Percentiles rank a stretch among this genome's conserved stretches.
Conservation (phyloP, 1,140 invertebrate genomes). For the Polyergus mexicanus region DNA sequence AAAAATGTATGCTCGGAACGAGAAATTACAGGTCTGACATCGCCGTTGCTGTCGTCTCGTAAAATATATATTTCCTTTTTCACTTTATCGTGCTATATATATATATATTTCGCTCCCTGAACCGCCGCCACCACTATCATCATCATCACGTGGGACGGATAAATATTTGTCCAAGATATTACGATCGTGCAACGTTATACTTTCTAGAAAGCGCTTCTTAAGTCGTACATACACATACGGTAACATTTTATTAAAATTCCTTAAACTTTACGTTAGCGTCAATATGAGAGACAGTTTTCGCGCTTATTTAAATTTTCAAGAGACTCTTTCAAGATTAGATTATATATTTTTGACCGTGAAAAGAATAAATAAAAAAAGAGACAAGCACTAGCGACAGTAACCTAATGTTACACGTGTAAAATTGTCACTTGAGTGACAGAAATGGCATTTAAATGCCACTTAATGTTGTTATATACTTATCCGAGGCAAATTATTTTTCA, state of each 20-base stretch:
- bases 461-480: background rate
- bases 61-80: conserved; percentile 53
- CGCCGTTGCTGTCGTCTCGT: background rate
- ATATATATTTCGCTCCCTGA: background rate
- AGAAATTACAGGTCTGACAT: conserved; percentile 32
- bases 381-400: background rate
- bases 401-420: background rate
- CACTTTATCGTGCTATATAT: background rate
- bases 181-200: conserved; percentile 41
- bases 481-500: background rate
- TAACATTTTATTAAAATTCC: conserved; percentile 54
- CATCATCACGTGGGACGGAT: conserved; percentile 16
- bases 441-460: no score
- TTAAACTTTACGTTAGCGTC: conserved; percentile 45
- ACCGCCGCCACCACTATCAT: background rate
- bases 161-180: conserved; percentile 61
- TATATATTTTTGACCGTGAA: conserved; percentile 13
- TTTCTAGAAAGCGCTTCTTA: conserved; percentile 38
- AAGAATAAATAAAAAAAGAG: conserved; percentile 3
- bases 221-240: conserved; percentile 26
- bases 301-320: conserved; percentile 55
- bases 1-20: conserved; percentile 46
- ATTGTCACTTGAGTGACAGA: background rate
- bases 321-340: background rate
- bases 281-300: background rate